phyloP scores from a whole-genome alignment of 2,888 invertebrate genomes.

The Cerastis leucographa region DNA sequence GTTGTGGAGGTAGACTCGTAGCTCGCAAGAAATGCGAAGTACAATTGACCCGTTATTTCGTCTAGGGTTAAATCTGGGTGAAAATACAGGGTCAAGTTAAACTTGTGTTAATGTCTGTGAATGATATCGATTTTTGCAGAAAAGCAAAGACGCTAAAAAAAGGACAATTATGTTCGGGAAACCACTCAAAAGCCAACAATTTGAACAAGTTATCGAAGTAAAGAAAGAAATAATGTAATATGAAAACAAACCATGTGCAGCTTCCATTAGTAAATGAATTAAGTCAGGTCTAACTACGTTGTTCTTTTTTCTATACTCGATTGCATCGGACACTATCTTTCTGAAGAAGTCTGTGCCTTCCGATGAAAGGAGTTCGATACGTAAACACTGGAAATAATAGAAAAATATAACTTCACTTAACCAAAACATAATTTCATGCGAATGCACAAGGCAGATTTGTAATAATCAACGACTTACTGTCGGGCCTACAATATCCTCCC shows the following conservation, averaged over 20 bases:
- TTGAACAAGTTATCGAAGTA: neutral
- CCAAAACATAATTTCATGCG: no score
- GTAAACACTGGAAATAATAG: conserved; percentile 41
- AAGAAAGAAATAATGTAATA: neutral
- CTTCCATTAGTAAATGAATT: conserved; percentile 88
- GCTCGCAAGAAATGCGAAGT: conserved; percentile 84
- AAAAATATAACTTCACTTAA: no score
- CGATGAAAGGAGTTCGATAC: conserved; percentile 61
- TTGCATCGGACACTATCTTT: conserved; percentile 72
- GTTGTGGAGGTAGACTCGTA: conserved; percentile 81
- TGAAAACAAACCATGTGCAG: conserved; percentile 70
- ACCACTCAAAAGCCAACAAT: neutral
- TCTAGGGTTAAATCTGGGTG: conserved; percentile 79
- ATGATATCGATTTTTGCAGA: neutral
- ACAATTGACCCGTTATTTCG: conserved; percentile 83
- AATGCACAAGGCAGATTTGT: no score
- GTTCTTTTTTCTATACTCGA: conserved; percentile 81
- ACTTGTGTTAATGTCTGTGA: neutral
- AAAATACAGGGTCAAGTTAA: neutral
- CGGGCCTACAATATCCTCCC: no score
- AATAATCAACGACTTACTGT: no score
- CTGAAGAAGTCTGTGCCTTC: conserved; percentile 69
- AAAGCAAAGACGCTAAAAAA: neutral
- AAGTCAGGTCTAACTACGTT: conserved; percentile 87
- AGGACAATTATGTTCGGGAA: neutral